phyloP scores from a whole-genome alignment of 2,797 vertebrate species.

The Morus bassanus region DNA sequence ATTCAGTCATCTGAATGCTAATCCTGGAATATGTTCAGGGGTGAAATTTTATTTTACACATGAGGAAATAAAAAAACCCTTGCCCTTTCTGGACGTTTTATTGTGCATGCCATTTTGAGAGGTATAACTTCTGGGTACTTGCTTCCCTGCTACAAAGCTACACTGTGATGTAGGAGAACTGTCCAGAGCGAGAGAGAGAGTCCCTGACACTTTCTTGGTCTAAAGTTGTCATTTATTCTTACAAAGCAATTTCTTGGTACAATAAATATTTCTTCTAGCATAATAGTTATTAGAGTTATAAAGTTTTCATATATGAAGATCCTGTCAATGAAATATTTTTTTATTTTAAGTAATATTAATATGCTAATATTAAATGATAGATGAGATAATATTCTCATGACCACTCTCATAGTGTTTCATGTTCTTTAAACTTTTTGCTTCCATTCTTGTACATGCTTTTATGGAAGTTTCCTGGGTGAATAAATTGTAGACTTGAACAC shows the following conservation, averaged over 20 bases:
- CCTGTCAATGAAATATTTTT: neutral
- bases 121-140: neutral
- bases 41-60: neutral
- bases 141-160: neutral
- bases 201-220: neutral
- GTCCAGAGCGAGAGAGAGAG: accelerated
- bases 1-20: neutral
- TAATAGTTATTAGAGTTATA: neutral
- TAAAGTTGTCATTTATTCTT: neutral
- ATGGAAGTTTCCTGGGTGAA: neutral
- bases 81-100: neutral
- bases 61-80: neutral
- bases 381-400: neutral
- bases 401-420: neutral
- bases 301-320: neutral
- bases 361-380: neutral
- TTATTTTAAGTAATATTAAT: neutral
- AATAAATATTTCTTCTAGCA: neutral
- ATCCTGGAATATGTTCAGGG: neutral
- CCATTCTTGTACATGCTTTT: neutral
- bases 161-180: neutral
- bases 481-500: neutral
- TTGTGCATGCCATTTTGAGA: neutral
- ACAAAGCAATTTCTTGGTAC: neutral
- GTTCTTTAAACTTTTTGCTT: neutral